Base-by-base conservation (phyloP, 2,888 invertebrate genomes). In the Kryphioiulus occultus region DNA sequence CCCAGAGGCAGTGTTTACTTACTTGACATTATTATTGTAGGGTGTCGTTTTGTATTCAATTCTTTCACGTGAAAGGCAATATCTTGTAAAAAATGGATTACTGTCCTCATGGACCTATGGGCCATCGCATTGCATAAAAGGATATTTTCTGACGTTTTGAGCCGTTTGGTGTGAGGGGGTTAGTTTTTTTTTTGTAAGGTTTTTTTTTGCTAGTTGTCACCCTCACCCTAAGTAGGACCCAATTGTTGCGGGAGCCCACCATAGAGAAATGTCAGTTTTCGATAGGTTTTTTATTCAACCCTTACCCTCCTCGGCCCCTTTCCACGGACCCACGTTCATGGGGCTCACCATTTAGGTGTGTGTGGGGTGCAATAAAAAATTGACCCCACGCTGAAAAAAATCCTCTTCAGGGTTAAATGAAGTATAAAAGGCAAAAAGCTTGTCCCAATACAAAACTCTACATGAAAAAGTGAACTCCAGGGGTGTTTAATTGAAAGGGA, bases 371-470 rank as follows among this genome's bases (percentile, higher is more conserved):
- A 32, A 78, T 26, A 78, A 30, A 78, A 78, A 78, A 78, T 26
- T 78, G 78, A 78, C 78, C 78, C 78, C 78, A 78, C 78, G 30
- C 30, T 30, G 30, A 78, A 78, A 78, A 78, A 78, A 78, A 78
- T 78, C 78, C 78, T 78, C 78, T 78, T 78, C 78, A 78, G 78
- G 78, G 78, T 15, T 78, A 78, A 78, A 78, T 78, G 78, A 78
- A 78, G 78, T 78, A 78, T 78, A 78, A 78, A 78, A 78, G 78
- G 78, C 78, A 78, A 78, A 78, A 78, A 15, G 78, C 78, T 78
- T 78, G 78, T 78, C 78, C 78, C 78, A 30, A 78, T 78, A 78
- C 78, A 78, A 78, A 78, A 2, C n/a, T 17, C n/a, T 26, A 30
- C 78, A 15, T 78, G 78, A 78, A 78, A 78, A 78, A 78, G 78